phyloP scores from a whole-genome alignment of 64 coral and sea anemone species.

The Catalaphyllia jardinei region DNA sequence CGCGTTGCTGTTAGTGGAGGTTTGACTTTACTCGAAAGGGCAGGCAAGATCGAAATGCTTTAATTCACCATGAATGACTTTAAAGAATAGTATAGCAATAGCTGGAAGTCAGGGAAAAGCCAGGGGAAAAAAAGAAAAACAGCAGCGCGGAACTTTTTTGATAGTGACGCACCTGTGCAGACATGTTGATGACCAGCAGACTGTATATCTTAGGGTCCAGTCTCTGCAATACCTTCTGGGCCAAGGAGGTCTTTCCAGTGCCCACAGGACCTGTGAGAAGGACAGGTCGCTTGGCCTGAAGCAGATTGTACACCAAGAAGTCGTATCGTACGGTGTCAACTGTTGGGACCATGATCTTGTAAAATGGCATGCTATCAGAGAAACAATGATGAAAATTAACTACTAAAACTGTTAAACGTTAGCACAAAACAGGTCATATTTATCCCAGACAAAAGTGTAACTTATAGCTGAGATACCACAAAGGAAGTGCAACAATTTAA shows the following conservation, averaged over 20 bases:
- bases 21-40: no score
- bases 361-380: slow-evolving; percentile 84
- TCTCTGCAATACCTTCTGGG: slow-evolving; percentile 90
- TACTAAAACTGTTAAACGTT: not conserved
- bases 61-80: no score
- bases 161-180: slow-evolving; percentile 65
- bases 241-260: slow-evolving; percentile 95
- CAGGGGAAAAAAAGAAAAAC: no score
- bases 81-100: no score
- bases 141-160: not conserved
- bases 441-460: no score
- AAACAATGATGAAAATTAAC: not conserved
- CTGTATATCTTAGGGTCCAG: slow-evolving; percentile 94
- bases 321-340: slow-evolving; percentile 98
- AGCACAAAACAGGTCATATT: not conserved
- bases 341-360: slow-evolving; percentile 99
- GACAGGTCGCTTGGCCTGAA: slow-evolving; percentile 93
- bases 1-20: no score
- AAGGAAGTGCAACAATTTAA: no score
- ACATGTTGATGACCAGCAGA: slow-evolving; percentile 94
- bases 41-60: no score
- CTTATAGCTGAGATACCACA: no score
- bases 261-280: slow-evolving; percentile 93
- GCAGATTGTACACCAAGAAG: slow-evolving; percentile 96
- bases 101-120: no score